Evolutionary conservation across 2,797 vertebrate species (phyloP).

Genomic region (Spheniscus humboldti): DNA sequence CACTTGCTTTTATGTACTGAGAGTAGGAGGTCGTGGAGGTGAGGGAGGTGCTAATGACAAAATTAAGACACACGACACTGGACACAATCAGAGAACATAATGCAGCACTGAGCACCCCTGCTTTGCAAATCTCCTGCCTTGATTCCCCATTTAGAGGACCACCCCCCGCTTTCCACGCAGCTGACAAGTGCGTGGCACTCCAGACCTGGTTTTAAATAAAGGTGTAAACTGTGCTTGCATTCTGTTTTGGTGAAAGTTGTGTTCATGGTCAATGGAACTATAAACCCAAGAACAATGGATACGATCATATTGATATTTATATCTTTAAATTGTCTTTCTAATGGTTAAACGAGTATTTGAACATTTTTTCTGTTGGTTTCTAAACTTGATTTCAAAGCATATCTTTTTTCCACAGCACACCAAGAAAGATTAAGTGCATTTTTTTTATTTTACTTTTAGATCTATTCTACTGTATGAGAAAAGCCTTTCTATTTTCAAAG

Average conservation of each 20-base stretch:
- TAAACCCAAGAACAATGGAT: background rate
- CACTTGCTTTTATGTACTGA: background rate
- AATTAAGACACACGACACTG: background rate
- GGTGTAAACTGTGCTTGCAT: background rate
- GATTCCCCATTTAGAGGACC: background rate
- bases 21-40: background rate
- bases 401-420: background rate
- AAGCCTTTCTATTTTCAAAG: background rate
- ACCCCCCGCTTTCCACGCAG: background rate
- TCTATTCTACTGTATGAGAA: background rate
- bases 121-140: background rate
- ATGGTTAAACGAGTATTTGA: background rate
- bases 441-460: slow-evolving; percentile 10
- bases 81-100: background rate
- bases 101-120: background rate
- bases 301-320: background rate
- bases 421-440: background rate
- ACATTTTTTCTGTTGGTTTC: background rate
- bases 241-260: background rate
- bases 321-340: background rate
- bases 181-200: background rate
- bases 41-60: background rate
- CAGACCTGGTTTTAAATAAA: background rate
- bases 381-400: background rate
- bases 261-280: background rate